These are phyloP conservation scores for Trichomalopsis sarcophagae DNA, from an alignment of 1,140 invertebrate genomes.

Conservation along the genomic window DNA sequence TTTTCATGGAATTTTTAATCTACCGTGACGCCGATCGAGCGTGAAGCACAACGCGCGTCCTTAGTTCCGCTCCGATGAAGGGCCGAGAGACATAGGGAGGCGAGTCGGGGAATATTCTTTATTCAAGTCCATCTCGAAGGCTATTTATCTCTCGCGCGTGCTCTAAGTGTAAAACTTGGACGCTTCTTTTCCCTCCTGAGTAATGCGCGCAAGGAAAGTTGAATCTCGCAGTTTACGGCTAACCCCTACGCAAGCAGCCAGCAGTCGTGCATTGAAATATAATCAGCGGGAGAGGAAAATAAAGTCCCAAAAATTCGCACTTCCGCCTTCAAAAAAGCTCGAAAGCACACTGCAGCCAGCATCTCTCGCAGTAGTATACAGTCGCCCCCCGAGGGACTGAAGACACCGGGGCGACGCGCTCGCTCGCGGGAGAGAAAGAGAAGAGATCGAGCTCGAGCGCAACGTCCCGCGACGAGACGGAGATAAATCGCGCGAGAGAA, in stretches of 20 bases:
- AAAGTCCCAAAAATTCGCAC: too few species aligned
- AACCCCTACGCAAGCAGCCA: too few species aligned
- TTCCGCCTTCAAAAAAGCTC: too few species aligned
- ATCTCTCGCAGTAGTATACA: background rate
- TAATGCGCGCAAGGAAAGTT: background rate
- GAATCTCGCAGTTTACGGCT: background rate
- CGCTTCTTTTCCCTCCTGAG: background rate
- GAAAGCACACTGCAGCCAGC: too few species aligned
- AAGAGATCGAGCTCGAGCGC: background rate
- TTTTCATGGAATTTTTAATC: conserved; percentile 21
- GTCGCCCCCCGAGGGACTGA: background rate
- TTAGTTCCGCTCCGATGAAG: conserved; percentile 54
- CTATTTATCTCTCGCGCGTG: background rate
- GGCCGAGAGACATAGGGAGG: conserved; percentile 5
- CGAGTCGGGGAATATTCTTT: background rate
- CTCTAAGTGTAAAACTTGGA: background rate
- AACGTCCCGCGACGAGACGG: conserved; percentile 57
- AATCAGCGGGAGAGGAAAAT: too few species aligned
- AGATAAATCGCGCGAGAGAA: conserved; percentile 68
- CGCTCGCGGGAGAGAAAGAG: too few species aligned
- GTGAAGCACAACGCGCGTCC: conserved; percentile 49
- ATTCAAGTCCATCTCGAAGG: background rate
- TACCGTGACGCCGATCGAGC: conserved; percentile 59
- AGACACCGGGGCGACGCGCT: conserved; percentile 39
- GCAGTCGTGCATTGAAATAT: too few species aligned